Percentiles rank a stretch among this genome's conserved stretches.
Conservation (phyloP, 1,140 invertebrate species). For the Drosophila ananassae region DNA sequence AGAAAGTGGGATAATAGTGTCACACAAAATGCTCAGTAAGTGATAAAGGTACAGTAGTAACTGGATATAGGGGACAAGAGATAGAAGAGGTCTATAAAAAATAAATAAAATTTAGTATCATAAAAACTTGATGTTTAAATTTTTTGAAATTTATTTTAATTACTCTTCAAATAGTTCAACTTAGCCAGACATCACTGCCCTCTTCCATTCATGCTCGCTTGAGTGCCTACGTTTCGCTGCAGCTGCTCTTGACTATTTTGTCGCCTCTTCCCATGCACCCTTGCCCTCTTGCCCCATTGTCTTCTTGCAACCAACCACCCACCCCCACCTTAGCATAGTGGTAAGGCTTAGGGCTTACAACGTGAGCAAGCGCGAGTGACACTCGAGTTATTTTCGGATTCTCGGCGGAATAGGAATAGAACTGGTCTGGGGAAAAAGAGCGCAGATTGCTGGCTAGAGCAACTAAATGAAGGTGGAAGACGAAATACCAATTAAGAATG, state of each 20-base stretch:
- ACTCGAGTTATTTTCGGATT: slow-evolving; percentile 76
- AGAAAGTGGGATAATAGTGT: slow-evolving; percentile 46
- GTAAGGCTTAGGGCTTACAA: slow-evolving; percentile 16
- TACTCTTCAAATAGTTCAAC: not conserved
- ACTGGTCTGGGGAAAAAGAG: slow-evolving; percentile 8
- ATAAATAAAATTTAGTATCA: too few species aligned
- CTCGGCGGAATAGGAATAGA: slow-evolving; percentile 17
- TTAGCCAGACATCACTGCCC: slow-evolving; percentile 15
- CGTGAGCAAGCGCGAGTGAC: slow-evolving; percentile 41
- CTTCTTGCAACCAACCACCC: too few species aligned
- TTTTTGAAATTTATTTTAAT: too few species aligned
- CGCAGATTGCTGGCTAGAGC: slow-evolving; percentile 42
- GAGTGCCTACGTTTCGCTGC: slow-evolving; percentile 19
- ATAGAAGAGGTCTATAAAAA: too few species aligned
- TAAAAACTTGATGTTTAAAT: too few species aligned
- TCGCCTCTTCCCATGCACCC: not conserved
- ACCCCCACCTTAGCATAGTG: slow-evolving; percentile 15
- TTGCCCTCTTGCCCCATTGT: not conserved
- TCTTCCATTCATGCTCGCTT: slow-evolving; percentile 21
- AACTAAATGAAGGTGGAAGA: slow-evolving; percentile 60
- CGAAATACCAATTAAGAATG: slow-evolving; percentile 73
- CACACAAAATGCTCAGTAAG: slow-evolving; percentile 37
- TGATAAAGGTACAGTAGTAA: slow-evolving; percentile 32
- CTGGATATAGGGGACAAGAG: not conserved
- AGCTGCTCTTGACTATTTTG: slow-evolving; percentile 31